A percentile compares a stretch with the other conserved stretches of the same genome.
Conservation (phyloP, 2,797 vertebrate genomes). For the Meriones psammophilus region DNA sequence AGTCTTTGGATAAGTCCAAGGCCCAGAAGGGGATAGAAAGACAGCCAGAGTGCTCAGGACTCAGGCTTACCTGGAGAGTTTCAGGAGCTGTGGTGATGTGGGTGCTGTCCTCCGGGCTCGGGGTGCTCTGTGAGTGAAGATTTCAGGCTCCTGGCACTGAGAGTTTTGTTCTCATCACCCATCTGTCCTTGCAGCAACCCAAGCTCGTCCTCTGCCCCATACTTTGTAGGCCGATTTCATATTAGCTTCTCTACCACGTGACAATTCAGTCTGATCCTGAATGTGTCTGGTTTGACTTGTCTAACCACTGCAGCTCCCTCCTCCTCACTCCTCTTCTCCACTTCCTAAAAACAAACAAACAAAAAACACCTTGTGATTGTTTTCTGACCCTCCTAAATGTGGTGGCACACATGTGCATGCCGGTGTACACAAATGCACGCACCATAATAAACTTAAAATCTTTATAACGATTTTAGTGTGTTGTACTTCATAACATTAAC, state of each 20-base stretch:
- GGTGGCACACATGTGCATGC: not conserved
- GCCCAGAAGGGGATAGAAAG: not conserved
- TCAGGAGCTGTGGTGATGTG: not conserved
- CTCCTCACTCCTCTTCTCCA: not conserved
- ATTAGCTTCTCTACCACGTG: not conserved
- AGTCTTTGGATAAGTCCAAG: not conserved
- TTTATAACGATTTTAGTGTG: not conserved
- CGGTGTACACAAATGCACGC: not conserved
- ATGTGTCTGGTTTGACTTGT: not conserved
- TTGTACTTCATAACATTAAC: constrained; percentile 1
- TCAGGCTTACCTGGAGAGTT: not conserved
- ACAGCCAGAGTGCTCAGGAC: not conserved
- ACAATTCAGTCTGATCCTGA: not conserved
- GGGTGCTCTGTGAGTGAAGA: not conserved
- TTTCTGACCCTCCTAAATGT: not conserved
- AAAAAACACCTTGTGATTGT: not conserved
- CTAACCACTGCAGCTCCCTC: not conserved
- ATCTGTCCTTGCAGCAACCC: not conserved
- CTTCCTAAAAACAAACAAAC: not conserved
- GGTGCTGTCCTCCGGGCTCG: not conserved
- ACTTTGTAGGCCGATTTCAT: not conserved
- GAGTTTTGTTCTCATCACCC: not conserved
- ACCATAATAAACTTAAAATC: not conserved
- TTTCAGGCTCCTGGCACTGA: not conserved
- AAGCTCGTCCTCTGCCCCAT: not conserved